Evolutionary conservation across 2,888 invertebrate genomes (phyloP).

Genomic region (Tortrix viridana): DNA sequence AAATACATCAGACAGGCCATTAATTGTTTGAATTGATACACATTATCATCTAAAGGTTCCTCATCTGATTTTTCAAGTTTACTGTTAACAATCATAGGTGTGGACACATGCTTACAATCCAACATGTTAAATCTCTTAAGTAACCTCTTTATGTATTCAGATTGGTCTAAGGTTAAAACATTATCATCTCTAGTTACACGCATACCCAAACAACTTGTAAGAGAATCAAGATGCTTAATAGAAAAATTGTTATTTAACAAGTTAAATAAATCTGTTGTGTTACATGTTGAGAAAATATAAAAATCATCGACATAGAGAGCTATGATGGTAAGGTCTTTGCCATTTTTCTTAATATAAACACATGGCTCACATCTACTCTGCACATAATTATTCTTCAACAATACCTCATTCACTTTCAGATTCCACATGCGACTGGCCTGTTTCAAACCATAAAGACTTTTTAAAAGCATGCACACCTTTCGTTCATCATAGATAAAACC

Average conservation of each 20-base stretch:
- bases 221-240: conserved; percentile 30
- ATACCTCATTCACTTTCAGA: conserved; percentile 34
- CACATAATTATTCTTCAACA: conserved; percentile 23
- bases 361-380: conserved; percentile 41
- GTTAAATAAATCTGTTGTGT: conserved; percentile 5
- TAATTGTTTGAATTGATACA: conserved; percentile 8
- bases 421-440: conserved; percentile 44
- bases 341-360: conserved; percentile 34
- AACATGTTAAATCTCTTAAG: neutral
- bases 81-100: conserved; percentile 36
- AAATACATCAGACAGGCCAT: conserved; percentile 33
- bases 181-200: conserved; percentile 29
- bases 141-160: conserved; percentile 4
- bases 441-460: conserved; percentile 44
- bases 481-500: conserved; percentile 15
- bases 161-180: conserved; percentile 20
- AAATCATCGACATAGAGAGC: conserved; percentile 45
- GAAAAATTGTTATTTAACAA: conserved; percentile 24
- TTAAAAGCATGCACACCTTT: conserved; percentile 42
- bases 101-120: conserved; percentile 38
- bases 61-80: conserved; percentile 26
- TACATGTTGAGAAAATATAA: conserved; percentile 33
- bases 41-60: conserved; percentile 19
- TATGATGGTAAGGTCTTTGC: conserved; percentile 34
- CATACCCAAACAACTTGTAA: conserved; percentile 41